Percentiles rank a stretch among this genome's conserved stretches.
Evolutionary conservation across 2,797 vertebrate species (phyloP).

Genomic region (Sebastiscus albofasciatus): DNA sequence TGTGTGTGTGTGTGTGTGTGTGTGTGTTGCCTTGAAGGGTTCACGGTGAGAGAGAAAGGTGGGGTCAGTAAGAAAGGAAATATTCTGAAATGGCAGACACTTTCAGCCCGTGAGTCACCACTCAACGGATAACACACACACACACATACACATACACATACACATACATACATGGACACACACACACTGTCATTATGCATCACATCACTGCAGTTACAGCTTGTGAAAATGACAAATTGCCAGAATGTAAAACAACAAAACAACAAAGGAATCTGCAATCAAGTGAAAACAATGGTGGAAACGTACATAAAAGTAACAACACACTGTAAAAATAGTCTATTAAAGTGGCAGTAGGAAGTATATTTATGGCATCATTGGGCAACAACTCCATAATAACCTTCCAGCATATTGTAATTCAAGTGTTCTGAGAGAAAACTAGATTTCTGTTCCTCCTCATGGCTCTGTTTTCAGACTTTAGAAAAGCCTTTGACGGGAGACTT

Average conservation of each 20-base stretch:
- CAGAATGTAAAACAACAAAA: not conserved
- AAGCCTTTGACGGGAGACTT: no score
- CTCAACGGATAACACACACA: not conserved
- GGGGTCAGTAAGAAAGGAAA: conserved; percentile 26
- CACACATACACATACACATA: not conserved
- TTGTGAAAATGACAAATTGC: conserved; percentile 7
- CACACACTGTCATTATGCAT: conserved; percentile 34
- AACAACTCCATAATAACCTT: no score
- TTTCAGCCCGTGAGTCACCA: conserved; percentile 30
- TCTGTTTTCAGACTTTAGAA: no score
- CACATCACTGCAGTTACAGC: conserved; percentile 29
- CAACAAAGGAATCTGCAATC: no score
- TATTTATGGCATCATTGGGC: no score
- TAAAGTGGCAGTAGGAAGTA: no score
- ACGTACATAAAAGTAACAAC: not conserved
- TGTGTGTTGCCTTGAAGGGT: conserved; percentile 21
- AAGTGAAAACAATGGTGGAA: no score
- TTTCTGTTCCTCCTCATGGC: no score
- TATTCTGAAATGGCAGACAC: conserved; percentile 33
- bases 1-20: conserved; percentile 16
- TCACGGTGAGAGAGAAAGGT: conserved; percentile 18
- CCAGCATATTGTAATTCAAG: no score
- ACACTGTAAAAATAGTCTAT: not conserved
- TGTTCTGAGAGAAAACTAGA: no score
- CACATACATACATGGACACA: not conserved